These are phyloP conservation scores for Muscina levida DNA, from an alignment of 2,888 invertebrate genomes.

Conservation along the genomic window DNA sequence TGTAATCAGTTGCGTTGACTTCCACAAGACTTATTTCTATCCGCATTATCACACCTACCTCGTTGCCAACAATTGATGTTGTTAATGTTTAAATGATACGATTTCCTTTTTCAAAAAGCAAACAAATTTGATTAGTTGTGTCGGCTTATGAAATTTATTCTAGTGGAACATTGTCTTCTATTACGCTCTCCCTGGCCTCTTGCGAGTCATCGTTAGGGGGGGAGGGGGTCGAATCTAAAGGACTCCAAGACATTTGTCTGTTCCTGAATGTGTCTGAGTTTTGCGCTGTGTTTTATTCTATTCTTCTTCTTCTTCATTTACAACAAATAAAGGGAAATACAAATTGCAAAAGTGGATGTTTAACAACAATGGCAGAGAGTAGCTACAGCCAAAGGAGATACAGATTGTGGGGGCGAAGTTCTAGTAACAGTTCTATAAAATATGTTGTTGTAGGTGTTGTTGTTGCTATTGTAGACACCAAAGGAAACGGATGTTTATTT, in stretches of 20 bases:
- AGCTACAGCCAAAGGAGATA: constrained; percentile 1
- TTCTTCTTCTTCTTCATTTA: constrained; percentile 10
- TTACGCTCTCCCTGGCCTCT: neutral
- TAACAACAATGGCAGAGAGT: constrained; percentile 62
- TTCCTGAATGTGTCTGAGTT: neutral
- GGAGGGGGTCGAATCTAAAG: neutral
- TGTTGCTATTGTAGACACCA: constrained; percentile 13
- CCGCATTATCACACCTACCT: too few species aligned
- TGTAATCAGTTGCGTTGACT: too few species aligned
- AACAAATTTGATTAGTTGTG: constrained; percentile 52
- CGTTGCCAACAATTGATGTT: constrained; percentile 14
- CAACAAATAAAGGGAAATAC: constrained; percentile 55
- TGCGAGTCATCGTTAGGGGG: neutral
- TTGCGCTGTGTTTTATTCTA: neutral
- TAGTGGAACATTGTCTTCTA: constrained; percentile 1
- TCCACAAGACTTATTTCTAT: too few species aligned
- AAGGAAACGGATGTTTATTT: constrained; percentile 60
- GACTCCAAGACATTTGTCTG: neutral
- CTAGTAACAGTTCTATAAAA: neutral
- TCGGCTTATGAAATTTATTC: constrained; percentile 38
- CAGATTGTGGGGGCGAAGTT: neutral
- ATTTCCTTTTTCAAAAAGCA: constrained; percentile 39
- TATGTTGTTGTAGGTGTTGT: constrained; percentile 13
- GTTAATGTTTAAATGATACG: constrained; percentile 43
- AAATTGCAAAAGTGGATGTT: constrained; percentile 72